These are phyloP conservation scores for Eutolmus rufibarbis DNA, from an alignment of 2,888 invertebrate species.

Conservation along the genomic window DNA sequence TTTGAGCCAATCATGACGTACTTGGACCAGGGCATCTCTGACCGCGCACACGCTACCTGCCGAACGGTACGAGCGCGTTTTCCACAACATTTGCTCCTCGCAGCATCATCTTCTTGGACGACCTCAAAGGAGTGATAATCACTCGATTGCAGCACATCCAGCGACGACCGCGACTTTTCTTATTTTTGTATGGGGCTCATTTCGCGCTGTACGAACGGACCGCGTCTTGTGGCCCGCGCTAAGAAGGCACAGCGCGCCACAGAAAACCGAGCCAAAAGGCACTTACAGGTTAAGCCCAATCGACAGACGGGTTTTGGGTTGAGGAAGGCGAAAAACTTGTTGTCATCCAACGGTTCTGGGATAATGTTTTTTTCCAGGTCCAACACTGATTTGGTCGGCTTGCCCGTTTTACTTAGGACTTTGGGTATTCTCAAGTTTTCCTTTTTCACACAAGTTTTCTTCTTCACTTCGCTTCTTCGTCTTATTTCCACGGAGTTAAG, in stretches of 20 bases:
- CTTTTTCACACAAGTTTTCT: not conserved
- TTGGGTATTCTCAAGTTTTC: not conserved
- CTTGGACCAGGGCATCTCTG: not conserved
- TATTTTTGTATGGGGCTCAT: conserved; percentile 12
- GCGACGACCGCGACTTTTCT: not conserved
- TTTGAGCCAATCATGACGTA: not conserved
- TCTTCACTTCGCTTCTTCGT: not conserved
- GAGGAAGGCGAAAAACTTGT: conserved; percentile 33
- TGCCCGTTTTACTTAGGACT: conserved; percentile 9
- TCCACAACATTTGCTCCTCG: not conserved
- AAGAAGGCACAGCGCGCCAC: not conserved
- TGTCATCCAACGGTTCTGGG: conserved; percentile 31
- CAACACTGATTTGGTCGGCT: conserved; percentile 1
- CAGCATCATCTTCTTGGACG: not conserved
- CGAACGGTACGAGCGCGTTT: conserved; percentile 5
- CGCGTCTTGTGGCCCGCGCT: not conserved
- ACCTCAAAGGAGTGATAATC: conserved; percentile 11
- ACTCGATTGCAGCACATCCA: conserved; percentile 2
- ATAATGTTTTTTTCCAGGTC: conserved; percentile 1
- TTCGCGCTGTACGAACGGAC: not conserved
- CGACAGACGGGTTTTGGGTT: not conserved
- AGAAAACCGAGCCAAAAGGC: not conserved
- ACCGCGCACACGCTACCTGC: not conserved
- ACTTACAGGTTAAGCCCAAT: not conserved
- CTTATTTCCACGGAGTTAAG: not conserved